Evolutionary conservation across 1,140 invertebrate species (phyloP).

Genomic region (Neotoxoptera formosana): DNA sequence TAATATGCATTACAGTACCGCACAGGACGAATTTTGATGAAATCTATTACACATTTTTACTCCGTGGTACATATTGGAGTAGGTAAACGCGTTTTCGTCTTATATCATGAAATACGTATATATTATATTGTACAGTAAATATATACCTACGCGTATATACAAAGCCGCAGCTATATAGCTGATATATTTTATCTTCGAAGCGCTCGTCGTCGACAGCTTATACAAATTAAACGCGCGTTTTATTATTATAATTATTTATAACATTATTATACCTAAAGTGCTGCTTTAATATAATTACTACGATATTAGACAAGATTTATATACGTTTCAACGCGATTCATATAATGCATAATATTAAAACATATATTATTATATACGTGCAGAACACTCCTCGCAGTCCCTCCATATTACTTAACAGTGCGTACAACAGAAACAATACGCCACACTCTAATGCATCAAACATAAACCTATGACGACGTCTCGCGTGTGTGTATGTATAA

Average conservation of each 20-base stretch:
- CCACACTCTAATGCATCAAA: background rate
- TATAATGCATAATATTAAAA: too few species aligned
- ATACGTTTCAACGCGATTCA: background rate
- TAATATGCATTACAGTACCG: too few species aligned
- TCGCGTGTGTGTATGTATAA: background rate
- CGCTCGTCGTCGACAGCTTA: background rate
- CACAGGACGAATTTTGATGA: background rate
- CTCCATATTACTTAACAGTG: background rate
- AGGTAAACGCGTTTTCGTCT: background rate
- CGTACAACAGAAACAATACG: background rate
- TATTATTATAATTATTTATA: background rate
- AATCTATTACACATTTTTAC: background rate
- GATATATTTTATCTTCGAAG: background rate
- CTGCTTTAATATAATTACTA: background rate
- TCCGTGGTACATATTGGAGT: background rate
- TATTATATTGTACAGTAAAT: background rate
- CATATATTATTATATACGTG: background rate
- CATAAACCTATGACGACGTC: background rate
- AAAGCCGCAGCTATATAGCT: background rate
- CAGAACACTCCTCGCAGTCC: background rate
- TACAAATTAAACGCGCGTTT: background rate
- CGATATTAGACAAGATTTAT: slow-evolving; percentile 19
- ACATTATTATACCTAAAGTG: background rate
- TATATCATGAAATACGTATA: background rate
- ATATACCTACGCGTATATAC: background rate